These are phyloP conservation scores for Abrostola tripartita DNA, from an alignment of 2,888 invertebrate species.

Conservation along the genomic window DNA sequence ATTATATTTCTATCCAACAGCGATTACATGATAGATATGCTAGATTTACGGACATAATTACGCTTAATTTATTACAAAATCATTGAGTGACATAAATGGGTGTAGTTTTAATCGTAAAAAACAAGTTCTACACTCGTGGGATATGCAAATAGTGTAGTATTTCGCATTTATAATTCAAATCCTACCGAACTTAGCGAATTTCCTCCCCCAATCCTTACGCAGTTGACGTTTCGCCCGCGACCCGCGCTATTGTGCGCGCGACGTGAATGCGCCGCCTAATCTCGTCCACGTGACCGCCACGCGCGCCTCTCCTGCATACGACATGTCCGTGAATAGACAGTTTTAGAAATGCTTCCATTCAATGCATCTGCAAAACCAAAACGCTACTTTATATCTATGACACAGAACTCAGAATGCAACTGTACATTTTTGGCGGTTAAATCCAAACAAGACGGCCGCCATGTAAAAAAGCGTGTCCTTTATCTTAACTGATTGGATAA, in stretches of 20 bases:
- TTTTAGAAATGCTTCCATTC: slow-evolving; percentile 64
- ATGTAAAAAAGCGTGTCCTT: slow-evolving; percentile 85
- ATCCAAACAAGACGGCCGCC: slow-evolving; percentile 55
- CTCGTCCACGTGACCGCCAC: slow-evolving; percentile 84
- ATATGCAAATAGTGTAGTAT: slow-evolving; percentile 85
- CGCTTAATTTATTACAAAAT: slow-evolving; percentile 42
- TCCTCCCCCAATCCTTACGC: slow-evolving; percentile 82
- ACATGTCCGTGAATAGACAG: slow-evolving; percentile 72
- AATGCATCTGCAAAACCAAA: slow-evolving; percentile 45
- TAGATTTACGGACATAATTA: slow-evolving; percentile 16
- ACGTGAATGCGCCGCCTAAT: slow-evolving; percentile 85
- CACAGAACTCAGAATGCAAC: slow-evolving; percentile 65
- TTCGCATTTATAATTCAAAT: slow-evolving; percentile 86
- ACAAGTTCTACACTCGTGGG: slow-evolving; percentile 74
- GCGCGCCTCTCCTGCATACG: slow-evolving; percentile 81
- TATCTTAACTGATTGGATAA: slow-evolving; percentile 89
- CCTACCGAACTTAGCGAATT: slow-evolving; percentile 85
- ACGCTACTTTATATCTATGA: slow-evolving; percentile 60
- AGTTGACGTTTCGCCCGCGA: slow-evolving; percentile 82
- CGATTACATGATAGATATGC: slow-evolving; percentile 23
- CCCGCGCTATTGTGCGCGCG: slow-evolving; percentile 80
- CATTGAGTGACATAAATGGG: slow-evolving; percentile 43
- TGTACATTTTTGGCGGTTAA: slow-evolving; percentile 69
- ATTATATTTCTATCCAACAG: slow-evolving; percentile 35
- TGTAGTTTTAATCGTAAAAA: slow-evolving; percentile 56